Conservation (phyloP, 2,888 invertebrate species). For the Drepana falcataria region DNA sequence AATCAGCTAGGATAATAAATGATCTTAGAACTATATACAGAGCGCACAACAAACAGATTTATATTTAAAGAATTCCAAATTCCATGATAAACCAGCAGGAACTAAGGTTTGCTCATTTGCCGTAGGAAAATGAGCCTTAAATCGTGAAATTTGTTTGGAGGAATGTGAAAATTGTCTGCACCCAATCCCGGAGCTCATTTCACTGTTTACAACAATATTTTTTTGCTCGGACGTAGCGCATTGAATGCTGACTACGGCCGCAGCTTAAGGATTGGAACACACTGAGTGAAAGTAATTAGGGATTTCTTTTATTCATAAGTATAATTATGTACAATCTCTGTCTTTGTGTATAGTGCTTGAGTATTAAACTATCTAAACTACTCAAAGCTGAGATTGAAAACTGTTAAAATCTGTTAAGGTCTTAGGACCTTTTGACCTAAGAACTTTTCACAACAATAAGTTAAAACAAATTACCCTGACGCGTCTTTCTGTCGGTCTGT, state of each 20-base stretch:
- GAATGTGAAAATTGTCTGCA: conserved; percentile 11
- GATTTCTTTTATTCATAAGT: too few species aligned
- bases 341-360: too few species aligned
- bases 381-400: too few species aligned
- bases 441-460: too few species aligned
- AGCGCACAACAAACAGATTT: background rate
- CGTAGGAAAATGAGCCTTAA: background rate
- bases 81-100: background rate
- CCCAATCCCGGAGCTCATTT: conserved; percentile 15
- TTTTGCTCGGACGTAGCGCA: conserved; percentile 17
- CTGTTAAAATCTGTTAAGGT: too few species aligned
- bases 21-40: background rate
- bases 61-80: background rate
- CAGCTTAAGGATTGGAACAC: conserved; percentile 1
- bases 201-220: conserved; percentile 22
- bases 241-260: conserved; percentile 9
- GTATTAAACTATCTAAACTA: too few species aligned
- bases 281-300: background rate
- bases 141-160: background rate
- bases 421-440: too few species aligned
- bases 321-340: too few species aligned
- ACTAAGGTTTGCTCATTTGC: background rate
- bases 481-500: too few species aligned
- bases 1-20: background rate
- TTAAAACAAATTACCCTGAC: too few species aligned